Evolutionary conservation across 2,797 vertebrate genomes (phyloP).

Genomic region (Crypturellus tataupa): DNA sequence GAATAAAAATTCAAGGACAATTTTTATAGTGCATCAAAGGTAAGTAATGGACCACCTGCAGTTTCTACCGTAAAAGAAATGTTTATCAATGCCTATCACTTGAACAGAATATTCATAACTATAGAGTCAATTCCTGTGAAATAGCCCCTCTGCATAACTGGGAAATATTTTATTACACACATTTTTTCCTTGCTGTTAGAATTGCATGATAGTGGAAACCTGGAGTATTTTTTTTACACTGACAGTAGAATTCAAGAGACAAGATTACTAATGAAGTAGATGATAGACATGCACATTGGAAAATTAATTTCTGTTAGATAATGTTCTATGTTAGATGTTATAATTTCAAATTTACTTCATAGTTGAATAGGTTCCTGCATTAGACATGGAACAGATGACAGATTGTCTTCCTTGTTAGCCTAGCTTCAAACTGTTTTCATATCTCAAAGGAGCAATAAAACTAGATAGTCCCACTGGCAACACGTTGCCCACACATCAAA

Average conservation of each 20-base stretch:
- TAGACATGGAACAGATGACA: neutral
- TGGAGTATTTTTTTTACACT: neutral
- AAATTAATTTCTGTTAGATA: too few relatives aligned
- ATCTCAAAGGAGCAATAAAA: neutral
- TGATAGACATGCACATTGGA: neutral
- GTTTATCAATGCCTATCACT: neutral
- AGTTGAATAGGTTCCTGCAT: neutral
- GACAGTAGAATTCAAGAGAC: neutral
- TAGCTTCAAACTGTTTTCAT: neutral
- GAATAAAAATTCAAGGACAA: neutral
- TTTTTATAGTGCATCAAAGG: neutral
- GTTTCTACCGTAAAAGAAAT: neutral
- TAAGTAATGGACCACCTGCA: neutral
- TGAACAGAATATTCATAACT: neutral
- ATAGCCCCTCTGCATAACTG: neutral
- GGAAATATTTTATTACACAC: neutral
- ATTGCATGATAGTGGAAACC: neutral
- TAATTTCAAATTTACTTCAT: neutral
- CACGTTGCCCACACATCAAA: neutral
- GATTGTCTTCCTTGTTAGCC: neutral
- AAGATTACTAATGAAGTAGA: neutral
- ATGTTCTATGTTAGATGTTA: neutral
- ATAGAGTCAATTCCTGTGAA: neutral
- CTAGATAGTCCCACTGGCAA: neutral
- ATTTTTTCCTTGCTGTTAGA: neutral